phyloP scores from a whole-genome alignment of 1,140 invertebrate species.

The Drosophila subpulchrella region DNA sequence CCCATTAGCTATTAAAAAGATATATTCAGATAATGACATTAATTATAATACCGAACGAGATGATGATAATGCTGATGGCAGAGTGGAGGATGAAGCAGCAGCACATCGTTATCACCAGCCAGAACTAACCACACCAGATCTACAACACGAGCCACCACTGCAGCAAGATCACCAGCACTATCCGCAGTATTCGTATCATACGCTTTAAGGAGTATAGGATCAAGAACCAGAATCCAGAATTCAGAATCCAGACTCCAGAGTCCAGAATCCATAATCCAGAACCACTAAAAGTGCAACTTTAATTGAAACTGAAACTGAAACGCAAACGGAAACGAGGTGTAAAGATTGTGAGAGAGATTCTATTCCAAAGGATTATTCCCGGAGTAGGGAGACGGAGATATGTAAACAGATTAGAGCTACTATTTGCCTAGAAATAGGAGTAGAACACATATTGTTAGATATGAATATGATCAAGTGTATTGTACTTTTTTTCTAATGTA shows the following conservation, averaged over 20 bases:
- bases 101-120: constrained; percentile 21
- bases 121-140: constrained; percentile 20
- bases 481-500: constrained; percentile 38
- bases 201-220: constrained; percentile 42
- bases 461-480: constrained; percentile 29
- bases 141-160: constrained; percentile 17
- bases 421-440: constrained; percentile 23
- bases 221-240: constrained; percentile 16
- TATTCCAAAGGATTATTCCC: not conserved
- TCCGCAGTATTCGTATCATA: constrained; percentile 65
- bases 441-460: constrained; percentile 15
- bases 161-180: constrained; percentile 43
- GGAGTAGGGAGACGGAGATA: not conserved
- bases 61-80: constrained; percentile 11
- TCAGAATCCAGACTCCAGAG: not conserved
- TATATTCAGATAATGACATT: constrained; percentile 74
- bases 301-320: constrained; percentile 16
- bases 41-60: constrained; percentile 47
- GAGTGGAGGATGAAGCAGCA: constrained; percentile 2
- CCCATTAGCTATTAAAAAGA: constrained; percentile 63
- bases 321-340: constrained; percentile 11
- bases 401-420: constrained; percentile 24
- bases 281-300: constrained; percentile 18
- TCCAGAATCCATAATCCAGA: constrained; percentile 3
- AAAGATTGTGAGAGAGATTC: constrained; percentile 12